Conservation (phyloP, 1,140 invertebrate genomes). For the Sesamia nonagrioides region DNA sequence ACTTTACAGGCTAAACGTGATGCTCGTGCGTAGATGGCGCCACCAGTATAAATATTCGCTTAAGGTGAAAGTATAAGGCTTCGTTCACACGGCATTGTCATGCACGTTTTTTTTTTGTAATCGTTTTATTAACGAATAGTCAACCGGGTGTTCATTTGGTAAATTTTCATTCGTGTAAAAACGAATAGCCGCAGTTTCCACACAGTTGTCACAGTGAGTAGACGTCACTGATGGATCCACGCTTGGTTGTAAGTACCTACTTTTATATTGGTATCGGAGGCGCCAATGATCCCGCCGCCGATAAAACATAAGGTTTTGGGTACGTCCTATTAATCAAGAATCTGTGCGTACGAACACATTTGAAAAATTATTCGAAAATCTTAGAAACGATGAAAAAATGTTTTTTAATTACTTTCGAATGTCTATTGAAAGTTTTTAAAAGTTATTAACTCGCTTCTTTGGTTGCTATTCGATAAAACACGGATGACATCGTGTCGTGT, state of each 20-base stretch:
- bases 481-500: slow-evolving; percentile 60
- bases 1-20: no score
- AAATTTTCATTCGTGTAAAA: slow-evolving; percentile 41
- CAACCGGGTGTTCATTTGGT: slow-evolving; percentile 28
- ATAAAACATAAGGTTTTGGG: slow-evolving; percentile 61
- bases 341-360: slow-evolving; percentile 47
- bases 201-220: slow-evolving; percentile 41
- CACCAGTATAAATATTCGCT: no score
- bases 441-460: slow-evolving; percentile 54
- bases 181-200: no score
- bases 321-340: slow-evolving; percentile 64
- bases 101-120: slow-evolving; percentile 38
- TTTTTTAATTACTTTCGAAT: slow-evolving; percentile 56
- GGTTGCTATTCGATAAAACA: slow-evolving; percentile 62
- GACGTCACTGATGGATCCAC: slow-evolving; percentile 59
- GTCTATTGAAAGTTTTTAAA: slow-evolving; percentile 56
- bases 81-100: no score
- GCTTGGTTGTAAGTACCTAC: slow-evolving; percentile 60
- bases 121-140: slow-evolving; percentile 32
- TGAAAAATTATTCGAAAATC: slow-evolving; percentile 34
- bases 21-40: no score
- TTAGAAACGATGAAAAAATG: slow-evolving; percentile 54
- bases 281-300: slow-evolving; percentile 56
- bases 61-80: no score
- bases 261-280: slow-evolving; percentile 63